These are phyloP conservation scores for Serrognathus titanus DNA, from an alignment of 2,888 invertebrate genomes.

Conservation along the genomic window DNA sequence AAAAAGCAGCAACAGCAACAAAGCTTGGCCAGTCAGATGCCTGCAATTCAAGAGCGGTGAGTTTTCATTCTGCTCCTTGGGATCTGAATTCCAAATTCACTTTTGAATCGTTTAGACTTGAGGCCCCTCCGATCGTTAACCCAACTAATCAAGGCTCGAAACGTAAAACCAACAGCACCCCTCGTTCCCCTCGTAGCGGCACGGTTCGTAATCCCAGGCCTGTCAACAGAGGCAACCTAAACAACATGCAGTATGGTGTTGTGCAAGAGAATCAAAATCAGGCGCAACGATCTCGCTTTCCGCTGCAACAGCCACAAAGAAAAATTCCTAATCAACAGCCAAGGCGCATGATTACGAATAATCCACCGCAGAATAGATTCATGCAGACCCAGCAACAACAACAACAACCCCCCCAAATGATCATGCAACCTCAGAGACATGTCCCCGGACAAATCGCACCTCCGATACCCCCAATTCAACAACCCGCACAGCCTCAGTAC, in stretches of 20 bases:
- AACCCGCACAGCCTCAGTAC: slow-evolving; percentile 18
- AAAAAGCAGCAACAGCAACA: slow-evolving; percentile 24
- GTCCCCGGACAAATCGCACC: too few relatives aligned
- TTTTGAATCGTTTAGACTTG: too few relatives aligned
- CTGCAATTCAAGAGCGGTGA: background rate
- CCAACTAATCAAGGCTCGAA: too few relatives aligned
- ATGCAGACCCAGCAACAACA: slow-evolving; percentile 33
- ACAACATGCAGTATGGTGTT: too few relatives aligned
- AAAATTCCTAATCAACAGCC: slow-evolving; percentile 20
- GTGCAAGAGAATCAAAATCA: background rate
- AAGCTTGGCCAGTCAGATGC: too few relatives aligned
- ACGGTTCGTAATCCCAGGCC: slow-evolving; percentile 2
- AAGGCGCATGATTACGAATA: slow-evolving; percentile 6
- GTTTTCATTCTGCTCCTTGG: background rate
- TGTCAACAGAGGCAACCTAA: too few relatives aligned
- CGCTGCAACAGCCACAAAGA: slow-evolving; percentile 18
- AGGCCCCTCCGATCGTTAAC: too few relatives aligned
- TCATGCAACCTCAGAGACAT: background rate
- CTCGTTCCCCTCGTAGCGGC: background rate
- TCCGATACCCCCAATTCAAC: slow-evolving; percentile 3
- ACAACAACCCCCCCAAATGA: slow-evolving; percentile 21
- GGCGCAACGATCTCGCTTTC: slow-evolving; percentile 21
- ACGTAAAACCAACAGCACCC: too few relatives aligned
- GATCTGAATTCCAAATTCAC: too few relatives aligned
- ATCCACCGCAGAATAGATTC: slow-evolving; percentile 19